Base-by-base conservation (phyloP, 2,888 invertebrate species). In the Bombylius discolor region DNA sequence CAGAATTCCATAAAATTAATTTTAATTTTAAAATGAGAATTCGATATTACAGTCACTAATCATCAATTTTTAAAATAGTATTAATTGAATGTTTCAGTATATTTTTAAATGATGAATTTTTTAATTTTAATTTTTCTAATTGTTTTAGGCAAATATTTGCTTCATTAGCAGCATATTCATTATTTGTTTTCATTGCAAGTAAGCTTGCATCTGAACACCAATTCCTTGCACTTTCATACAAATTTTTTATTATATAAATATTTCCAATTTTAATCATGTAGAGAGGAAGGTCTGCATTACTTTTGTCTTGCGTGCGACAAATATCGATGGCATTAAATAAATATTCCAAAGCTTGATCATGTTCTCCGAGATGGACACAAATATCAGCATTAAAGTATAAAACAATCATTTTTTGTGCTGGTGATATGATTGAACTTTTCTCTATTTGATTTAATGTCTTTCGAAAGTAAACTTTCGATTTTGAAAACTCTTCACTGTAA, bases 331-430 rank as follows among this genome's bases (percentile, higher is more conserved):
- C 76, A 55, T 72, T 71, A 53, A 70, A 67, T 56, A 76, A 68
- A 54, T 74, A 70, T 53, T 68, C 62, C 23, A 76, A 61, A 1
- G 76, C 76, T 5, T 67, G 61, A 56, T 74, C 72, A 56, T 68
- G 70, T 42, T 74, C 70, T 62, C 62, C 61, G 11, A 62, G 51
- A 12, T 23, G 34, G 32, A 53, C 58, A 1, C 58, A 58, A 11
- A 64, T 58, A 49, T 74, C 74, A 2, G 73, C 70, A 52, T 76
- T 64, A 7, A 74, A 72, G 57, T 73, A 75, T 46, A 76, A 63
- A 44, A 77, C 74, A 8, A 76, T 72, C 74, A 77, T 74, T 60
- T 74, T 72, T 64, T 76, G 75, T 54, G 74, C 69, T 0, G 74
- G 72, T 50, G 69, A 68, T 23, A 75, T 59, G 1, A 71, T 70